phyloP scores from a whole-genome alignment of 2,797 vertebrate genomes.

The Acanthiza pusilla region DNA sequence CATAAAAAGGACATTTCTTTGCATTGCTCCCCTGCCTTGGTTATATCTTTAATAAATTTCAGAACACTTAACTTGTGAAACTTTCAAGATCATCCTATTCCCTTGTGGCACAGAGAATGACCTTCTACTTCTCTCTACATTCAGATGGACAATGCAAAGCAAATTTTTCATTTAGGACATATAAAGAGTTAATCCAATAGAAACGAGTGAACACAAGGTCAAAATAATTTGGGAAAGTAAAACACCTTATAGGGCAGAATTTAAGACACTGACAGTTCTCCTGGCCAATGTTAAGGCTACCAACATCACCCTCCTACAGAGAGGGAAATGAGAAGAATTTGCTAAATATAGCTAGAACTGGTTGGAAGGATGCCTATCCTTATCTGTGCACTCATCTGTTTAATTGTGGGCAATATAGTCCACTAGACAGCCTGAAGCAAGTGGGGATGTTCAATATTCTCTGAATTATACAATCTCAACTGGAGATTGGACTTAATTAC shows the following conservation, averaged over 20 bases:
- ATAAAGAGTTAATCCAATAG: background rate
- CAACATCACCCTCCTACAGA: constrained; percentile 40
- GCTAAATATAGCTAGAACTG: constrained; percentile 45
- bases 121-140: background rate
- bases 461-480: background rate
- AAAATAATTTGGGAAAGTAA: background rate
- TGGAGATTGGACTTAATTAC: background rate
- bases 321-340: constrained; percentile 50
- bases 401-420: constrained; percentile 58
- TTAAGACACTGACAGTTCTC: background rate
- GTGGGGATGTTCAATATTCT: background rate
- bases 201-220: background rate
- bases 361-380: constrained; percentile 54
- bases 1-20: background rate
- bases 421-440: constrained; percentile 5
- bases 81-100: background rate
- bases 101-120: background rate
- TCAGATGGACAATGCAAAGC: background rate
- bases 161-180: background rate
- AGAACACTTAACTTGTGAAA: background rate
- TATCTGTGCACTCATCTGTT: constrained; percentile 54
- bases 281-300: background rate
- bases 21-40: background rate
- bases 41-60: background rate
- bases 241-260: background rate